A percentile compares a stretch with the other conserved stretches of the same genome.
Evolutionary conservation across 2,888 invertebrate genomes (phyloP).

Genomic region (Hyalella azteca): DNA sequence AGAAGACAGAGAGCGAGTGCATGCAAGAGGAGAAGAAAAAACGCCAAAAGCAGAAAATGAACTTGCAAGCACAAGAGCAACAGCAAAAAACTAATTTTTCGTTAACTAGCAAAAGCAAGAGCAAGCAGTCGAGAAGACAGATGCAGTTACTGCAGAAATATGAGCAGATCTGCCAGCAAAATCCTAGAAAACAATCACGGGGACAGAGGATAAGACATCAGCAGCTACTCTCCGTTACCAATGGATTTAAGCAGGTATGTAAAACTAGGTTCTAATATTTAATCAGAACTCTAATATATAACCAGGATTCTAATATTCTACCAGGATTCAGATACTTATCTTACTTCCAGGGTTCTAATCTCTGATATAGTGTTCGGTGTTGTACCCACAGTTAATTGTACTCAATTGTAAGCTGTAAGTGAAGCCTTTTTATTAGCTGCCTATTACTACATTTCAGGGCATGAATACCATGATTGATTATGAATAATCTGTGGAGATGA

Average conservation of each 20-base stretch:
- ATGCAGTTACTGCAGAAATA: neutral
- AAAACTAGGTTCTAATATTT: too few relatives aligned
- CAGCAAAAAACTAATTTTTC: neutral
- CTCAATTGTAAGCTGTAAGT: too few relatives aligned
- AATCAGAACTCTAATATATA: too few relatives aligned
- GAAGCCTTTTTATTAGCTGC: too few relatives aligned
- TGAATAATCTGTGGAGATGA: too few relatives aligned
- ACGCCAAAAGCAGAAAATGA: constrained; percentile 23
- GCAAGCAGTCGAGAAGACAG: neutral
- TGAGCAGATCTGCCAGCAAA: neutral
- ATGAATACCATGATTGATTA: too few relatives aligned
- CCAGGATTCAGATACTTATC: too few relatives aligned
- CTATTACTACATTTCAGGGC: too few relatives aligned
- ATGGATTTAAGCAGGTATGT: constrained; percentile 13
- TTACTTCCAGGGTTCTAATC: too few relatives aligned
- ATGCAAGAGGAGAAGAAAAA: constrained; percentile 38
- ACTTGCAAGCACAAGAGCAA: neutral
- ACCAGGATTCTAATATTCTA: too few relatives aligned
- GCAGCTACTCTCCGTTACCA: neutral
- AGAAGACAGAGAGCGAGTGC: constrained; percentile 29
- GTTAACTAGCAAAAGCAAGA: neutral
- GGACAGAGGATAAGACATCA: neutral
- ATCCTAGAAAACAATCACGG: neutral
- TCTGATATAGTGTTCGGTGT: too few relatives aligned
- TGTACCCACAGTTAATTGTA: too few relatives aligned